Conservation (phyloP, 1,140 invertebrate species). For the Solenopsis invicta region DNA sequence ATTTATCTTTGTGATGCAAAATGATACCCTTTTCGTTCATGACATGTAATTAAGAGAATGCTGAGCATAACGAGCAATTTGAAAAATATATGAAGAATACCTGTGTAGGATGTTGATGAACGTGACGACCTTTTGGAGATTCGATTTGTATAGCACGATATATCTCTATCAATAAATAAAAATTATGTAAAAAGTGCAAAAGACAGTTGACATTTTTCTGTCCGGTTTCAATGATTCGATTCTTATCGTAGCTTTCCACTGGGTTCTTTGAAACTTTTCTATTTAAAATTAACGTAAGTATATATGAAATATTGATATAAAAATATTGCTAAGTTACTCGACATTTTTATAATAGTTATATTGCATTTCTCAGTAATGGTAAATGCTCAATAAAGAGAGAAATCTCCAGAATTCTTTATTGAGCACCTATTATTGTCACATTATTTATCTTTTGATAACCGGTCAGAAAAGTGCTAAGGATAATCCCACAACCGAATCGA, state of each 20-base stretch:
- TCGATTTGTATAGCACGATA: slow-evolving; percentile 10
- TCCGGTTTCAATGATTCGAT: background rate
- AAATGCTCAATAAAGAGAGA: background rate
- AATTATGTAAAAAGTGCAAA: background rate
- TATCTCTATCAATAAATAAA: slow-evolving; percentile 37
- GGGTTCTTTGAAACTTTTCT: background rate
- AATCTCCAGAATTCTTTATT: background rate
- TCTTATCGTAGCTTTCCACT: background rate
- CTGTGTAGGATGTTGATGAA: background rate
- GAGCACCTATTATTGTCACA: no score
- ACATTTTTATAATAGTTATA: background rate
- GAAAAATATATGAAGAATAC: background rate
- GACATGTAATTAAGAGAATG: background rate
- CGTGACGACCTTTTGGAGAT: background rate
- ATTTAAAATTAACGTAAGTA: background rate
- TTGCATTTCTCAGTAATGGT: background rate
- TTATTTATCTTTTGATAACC: background rate
- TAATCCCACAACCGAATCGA: background rate
- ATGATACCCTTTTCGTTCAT: background rate
- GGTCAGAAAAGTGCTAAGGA: slow-evolving; percentile 19
- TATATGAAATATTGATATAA: background rate
- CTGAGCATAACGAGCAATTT: background rate
- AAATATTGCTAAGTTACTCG: background rate
- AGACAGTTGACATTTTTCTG: slow-evolving; percentile 29
- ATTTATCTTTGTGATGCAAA: background rate